phyloP scores from a whole-genome alignment of 2,888 invertebrate species.

The Drosophila kanekoi region DNA sequence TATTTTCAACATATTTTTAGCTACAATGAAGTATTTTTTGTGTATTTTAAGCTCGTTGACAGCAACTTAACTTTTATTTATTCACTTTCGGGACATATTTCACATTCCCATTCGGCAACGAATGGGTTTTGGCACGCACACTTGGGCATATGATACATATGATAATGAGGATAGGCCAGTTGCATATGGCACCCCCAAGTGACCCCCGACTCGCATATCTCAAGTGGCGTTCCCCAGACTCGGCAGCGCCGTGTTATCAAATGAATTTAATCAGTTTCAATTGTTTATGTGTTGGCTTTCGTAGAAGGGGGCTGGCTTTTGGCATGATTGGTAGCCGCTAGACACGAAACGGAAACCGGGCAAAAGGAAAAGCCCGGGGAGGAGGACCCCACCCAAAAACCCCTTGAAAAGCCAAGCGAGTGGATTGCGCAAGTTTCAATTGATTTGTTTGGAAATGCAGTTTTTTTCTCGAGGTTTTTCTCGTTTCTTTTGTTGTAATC shows the following conservation, averaged over 20 bases:
- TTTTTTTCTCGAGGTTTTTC: slow-evolving; percentile 20
- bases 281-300: slow-evolving; percentile 73
- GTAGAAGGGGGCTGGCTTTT: slow-evolving; percentile 39
- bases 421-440: slow-evolving; percentile 64
- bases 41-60: slow-evolving; percentile 2
- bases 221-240: slow-evolving; percentile 63
- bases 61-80: slow-evolving; percentile 45
- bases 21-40: not conserved
- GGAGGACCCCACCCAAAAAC: slow-evolving; percentile 3
- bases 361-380: not conserved
- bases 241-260: slow-evolving; percentile 68
- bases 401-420: slow-evolving; percentile 2
- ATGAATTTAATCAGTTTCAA: slow-evolving; percentile 81
- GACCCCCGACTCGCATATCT: slow-evolving; percentile 54
- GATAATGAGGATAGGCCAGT: slow-evolving; percentile 19
- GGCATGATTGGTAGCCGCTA: slow-evolving; percentile 74
- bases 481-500: slow-evolving; percentile 20
- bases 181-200: slow-evolving; percentile 51
- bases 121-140: slow-evolving; percentile 53
- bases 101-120: slow-evolving; percentile 47
- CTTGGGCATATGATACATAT: not conserved
- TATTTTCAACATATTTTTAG: not conserved
- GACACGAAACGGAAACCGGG: slow-evolving; percentile 65
- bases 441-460: slow-evolving; percentile 59
- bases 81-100: slow-evolving; percentile 63